Conservation (phyloP, 2,113 vertebrate genomes). For the Podarcis cretensis region DNA sequence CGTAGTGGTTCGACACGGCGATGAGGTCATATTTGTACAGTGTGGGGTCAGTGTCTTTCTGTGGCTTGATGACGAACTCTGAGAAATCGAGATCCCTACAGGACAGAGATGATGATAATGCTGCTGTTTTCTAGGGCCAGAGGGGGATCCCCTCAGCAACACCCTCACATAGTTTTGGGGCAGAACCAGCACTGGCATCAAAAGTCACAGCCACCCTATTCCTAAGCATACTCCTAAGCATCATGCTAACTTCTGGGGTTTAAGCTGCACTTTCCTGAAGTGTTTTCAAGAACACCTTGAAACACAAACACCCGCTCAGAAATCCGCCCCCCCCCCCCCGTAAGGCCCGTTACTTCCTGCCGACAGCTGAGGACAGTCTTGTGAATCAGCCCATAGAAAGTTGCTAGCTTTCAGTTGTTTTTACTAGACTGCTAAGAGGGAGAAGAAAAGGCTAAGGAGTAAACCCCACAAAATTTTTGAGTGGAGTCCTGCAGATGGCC, state of each 20-base stretch:
- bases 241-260: neutral
- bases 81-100: constrained; percentile 87
- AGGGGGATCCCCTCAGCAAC: neutral
- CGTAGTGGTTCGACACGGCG: constrained; percentile 90
- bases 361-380: neutral
- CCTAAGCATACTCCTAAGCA: neutral
- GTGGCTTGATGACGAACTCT: constrained; percentile 78
- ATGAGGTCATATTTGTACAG: constrained; percentile 89
- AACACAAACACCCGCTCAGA: neutral
- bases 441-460: too few species aligned
- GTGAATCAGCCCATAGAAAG: neutral
- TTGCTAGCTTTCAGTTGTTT: neutral
- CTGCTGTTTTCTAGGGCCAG: too few species aligned
- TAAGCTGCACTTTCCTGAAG: neutral
- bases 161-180: neutral
- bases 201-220: too few species aligned
- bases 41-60: constrained; percentile 69
- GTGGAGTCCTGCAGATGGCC: too few species aligned
- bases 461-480: too few species aligned
- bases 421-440: too few species aligned
- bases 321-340: neutral
- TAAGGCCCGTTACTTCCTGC: neutral
- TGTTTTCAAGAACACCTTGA: neutral
- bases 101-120: neutral
- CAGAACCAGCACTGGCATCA: neutral